Evolutionary conservation across 2,113 vertebrate species (phyloP).

Genomic region (Bufo bufo): DNA sequence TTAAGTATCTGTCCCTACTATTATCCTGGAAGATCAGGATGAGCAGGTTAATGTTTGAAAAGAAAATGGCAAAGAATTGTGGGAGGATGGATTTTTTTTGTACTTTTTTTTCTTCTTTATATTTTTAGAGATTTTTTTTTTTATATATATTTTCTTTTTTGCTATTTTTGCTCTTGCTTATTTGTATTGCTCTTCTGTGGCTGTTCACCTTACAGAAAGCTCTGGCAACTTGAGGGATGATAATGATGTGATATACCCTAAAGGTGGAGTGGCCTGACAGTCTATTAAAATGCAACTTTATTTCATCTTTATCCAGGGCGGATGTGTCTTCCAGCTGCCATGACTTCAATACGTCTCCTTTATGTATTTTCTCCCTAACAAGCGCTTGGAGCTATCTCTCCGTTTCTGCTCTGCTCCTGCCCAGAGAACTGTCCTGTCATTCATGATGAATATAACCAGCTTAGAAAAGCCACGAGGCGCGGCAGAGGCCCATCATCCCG

Average conservation of each 20-base stretch:
- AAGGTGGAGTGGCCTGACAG: constrained; percentile 29
- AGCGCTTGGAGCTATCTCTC: constrained; percentile 21
- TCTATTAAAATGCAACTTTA: not conserved
- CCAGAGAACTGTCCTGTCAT: constrained; percentile 23
- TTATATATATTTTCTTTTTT: not conserved
- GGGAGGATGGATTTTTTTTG: not conserved
- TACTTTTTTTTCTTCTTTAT: not conserved
- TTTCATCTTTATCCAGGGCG: not conserved
- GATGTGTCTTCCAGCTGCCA: constrained; percentile 16
- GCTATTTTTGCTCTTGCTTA: too few relatives aligned
- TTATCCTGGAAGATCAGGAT: too few relatives aligned
- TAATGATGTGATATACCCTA: not conserved
- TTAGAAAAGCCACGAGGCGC: not conserved
- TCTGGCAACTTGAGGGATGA: not conserved
- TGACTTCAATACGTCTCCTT: constrained; percentile 20
- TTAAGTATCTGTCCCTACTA: too few relatives aligned
- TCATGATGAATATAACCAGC: constrained; percentile 20
- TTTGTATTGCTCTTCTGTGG: not conserved
- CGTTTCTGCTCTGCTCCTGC: not conserved
- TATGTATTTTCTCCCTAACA: constrained; percentile 29
- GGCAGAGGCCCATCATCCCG: not conserved
- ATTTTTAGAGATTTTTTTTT: not conserved
- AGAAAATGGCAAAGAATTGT: too few relatives aligned
- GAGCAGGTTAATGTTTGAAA: too few relatives aligned
- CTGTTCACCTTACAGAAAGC: not conserved